Percentiles rank a stretch among this genome's conserved stretches.
Evolutionary conservation across 2,113 vertebrate genomes (phyloP).

Genomic region (Oreochromis spilurus): DNA sequence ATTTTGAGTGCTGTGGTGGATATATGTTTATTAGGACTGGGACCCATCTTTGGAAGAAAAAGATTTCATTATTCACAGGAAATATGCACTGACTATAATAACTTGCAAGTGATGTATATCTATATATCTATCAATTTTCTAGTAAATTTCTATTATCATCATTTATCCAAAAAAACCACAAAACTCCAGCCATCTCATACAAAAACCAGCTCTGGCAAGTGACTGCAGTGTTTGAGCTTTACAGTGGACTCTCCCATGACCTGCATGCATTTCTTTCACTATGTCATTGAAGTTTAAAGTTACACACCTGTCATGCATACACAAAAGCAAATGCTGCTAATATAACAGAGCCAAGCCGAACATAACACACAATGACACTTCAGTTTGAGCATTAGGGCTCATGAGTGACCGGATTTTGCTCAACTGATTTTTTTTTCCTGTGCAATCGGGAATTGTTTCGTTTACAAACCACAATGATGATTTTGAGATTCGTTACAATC

Average conservation of each 20-base stretch:
- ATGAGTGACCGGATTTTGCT: background rate
- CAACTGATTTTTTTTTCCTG: background rate
- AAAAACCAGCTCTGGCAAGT: background rate
- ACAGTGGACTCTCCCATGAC: conserved; percentile 1
- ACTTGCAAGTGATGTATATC: background rate
- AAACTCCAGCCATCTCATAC: background rate
- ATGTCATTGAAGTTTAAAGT: conserved; percentile 5
- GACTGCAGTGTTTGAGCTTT: conserved; percentile 5
- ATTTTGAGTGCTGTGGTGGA: background rate
- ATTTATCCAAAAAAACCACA: background rate
- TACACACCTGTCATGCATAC: conserved; percentile 31
- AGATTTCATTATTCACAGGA: background rate
- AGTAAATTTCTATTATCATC: background rate
- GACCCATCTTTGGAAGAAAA: background rate
- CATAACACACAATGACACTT: background rate
- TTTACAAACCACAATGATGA: background rate
- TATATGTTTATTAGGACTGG: background rate
- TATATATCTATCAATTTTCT: background rate
- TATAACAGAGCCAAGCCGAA: conserved; percentile 33
- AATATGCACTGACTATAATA: background rate
- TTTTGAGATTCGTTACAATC: background rate
- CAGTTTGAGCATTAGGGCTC: background rate
- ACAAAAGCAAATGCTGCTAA: conserved; percentile 10
- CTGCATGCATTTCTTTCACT: background rate
- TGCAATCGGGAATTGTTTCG: background rate